Percentiles rank a stretch among this genome's conserved stretches.
These are phyloP conservation scores for Tautogolabrus adspersus DNA, from an alignment of 2,113 vertebrate species.

Conservation along the genomic window DNA sequence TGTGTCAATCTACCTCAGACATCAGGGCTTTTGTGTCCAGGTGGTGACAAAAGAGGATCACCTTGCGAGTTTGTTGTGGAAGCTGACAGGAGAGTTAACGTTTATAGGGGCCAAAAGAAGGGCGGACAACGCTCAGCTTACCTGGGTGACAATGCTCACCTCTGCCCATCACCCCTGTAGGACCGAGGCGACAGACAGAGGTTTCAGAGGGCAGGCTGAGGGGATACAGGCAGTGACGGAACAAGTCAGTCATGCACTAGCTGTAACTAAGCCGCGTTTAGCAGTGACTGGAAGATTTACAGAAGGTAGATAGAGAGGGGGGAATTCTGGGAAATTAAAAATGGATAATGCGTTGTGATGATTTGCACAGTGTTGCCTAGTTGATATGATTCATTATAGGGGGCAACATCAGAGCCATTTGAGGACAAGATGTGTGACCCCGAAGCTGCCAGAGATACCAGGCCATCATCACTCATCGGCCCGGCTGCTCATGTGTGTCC, in stretches of 20 bases:
- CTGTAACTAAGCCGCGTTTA: neutral
- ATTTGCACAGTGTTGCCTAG: constrained; percentile 22
- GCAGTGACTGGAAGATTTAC: neutral
- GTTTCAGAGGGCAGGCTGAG: neutral
- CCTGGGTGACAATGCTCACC: constrained; percentile 24
- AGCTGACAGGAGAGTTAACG: constrained; percentile 39
- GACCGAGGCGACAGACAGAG: neutral
- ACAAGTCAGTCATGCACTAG: neutral
- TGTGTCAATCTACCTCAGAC: constrained; percentile 23
- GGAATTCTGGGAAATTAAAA: constrained; percentile 22
- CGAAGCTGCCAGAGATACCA: constrained; percentile 50
- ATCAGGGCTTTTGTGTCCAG: constrained; percentile 40
- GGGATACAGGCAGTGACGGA: neutral
- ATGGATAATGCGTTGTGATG: constrained; percentile 20
- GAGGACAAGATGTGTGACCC: constrained; percentile 32
- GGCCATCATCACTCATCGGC: constrained; percentile 69
- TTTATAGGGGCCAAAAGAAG: constrained; percentile 42
- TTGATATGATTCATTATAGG: constrained; percentile 17
- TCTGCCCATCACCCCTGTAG: constrained; percentile 14
- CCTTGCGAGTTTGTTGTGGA: constrained; percentile 41
- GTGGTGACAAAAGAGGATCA: constrained; percentile 58
- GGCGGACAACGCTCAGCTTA: constrained; percentile 55
- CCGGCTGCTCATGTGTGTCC: constrained; percentile 17
- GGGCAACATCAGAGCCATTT: constrained; percentile 27
- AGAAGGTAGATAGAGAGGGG: neutral